Base-by-base conservation (phyloP, 2,113 vertebrate species). In the Ophiodon elongatus region DNA sequence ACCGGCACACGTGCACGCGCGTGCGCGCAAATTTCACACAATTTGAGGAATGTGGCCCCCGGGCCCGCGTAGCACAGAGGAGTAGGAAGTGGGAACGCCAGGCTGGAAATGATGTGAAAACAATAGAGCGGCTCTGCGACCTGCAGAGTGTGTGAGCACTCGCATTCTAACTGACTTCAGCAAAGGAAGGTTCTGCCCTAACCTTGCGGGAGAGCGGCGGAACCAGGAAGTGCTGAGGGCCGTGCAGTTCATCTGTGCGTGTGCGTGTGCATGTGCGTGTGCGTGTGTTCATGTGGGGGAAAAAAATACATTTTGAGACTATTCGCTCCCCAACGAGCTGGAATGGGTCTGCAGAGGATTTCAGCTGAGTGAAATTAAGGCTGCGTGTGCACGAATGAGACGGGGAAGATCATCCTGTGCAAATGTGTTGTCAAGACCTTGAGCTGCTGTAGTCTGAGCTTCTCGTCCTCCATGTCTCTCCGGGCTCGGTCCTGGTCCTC, bases 381-480 rank as follows among this genome's bases (percentile, higher is more conserved):
- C 31, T 76, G 62, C n/a, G 45, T n/a, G 69, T 72, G 71, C 29
- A 72, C 41, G 33, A 76, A 71, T 59, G 50, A 82, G 66, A 62
- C 25, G 8, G 59, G 27, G 69, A 39, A 70, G 45, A 68, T 88
- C 45, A 72, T 81, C 47, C 47, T 63, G 62, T 70, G 31, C 52
- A 13, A 37, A 15, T 82, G 59, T 77, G 77, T n/a, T 78, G 79
- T 85, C 85, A 91, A 45, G 78, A 96, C 97, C 97, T 97, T 97
- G 41, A 97, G 95, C 82, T 97, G 96, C 88, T 96, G 94, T 59
- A 95, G 93, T 82, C 96, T 91, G 68, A 97, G 90, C 86, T 90
- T 96, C 93, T 98, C 96, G 43, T 97, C 96, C 81, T 97, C 97
- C 92, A 96, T 94, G 73, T 97, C 96, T 76, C 96, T 92, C 84